phyloP scores from a whole-genome alignment of 2,797 vertebrate species.

The Periparus ater region DNA sequence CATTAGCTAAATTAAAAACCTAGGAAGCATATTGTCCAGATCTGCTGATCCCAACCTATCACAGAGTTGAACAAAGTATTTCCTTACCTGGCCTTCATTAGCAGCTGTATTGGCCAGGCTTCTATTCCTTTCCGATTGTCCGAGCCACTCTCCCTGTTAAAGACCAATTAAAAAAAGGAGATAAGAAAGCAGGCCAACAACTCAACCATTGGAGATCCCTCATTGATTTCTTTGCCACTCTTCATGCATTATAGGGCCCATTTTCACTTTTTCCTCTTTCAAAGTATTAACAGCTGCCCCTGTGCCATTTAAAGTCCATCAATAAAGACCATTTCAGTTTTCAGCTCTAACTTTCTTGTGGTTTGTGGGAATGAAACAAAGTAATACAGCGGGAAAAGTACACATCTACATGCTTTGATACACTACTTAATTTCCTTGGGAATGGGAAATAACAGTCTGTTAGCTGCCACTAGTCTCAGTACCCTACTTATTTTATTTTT shows the following conservation, averaged over 20 bases:
- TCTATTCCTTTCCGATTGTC: slow-evolving; percentile 26
- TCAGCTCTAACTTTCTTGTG: neutral
- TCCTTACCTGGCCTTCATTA: slow-evolving; percentile 44
- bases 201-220: slow-evolving; percentile 16
- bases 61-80: slow-evolving; percentile 1
- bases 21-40: slow-evolving; percentile 36
- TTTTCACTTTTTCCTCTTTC: slow-evolving; percentile 35
- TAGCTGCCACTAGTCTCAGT: neutral
- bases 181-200: slow-evolving; percentile 30
- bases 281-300: slow-evolving; percentile 21
- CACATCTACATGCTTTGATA: neutral
- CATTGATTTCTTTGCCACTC: slow-evolving; percentile 53
- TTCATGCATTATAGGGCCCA: slow-evolving; percentile 44
- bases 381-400: neutral
- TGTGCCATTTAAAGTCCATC: slow-evolving; percentile 31
- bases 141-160: slow-evolving; percentile 8
- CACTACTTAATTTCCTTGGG: neutral
- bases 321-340: slow-evolving; percentile 16
- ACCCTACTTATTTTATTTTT: neutral
- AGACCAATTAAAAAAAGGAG: slow-evolving; percentile 26
- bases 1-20: slow-evolving; percentile 63
- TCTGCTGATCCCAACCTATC: slow-evolving; percentile 32
- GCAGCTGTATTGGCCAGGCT: neutral
- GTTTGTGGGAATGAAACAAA: neutral
- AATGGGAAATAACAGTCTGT: neutral